Evolutionary conservation across 2,888 invertebrate species (phyloP), one percentile per base, ranked within the genome.

Genomic region (Axea sp.): DNA sequence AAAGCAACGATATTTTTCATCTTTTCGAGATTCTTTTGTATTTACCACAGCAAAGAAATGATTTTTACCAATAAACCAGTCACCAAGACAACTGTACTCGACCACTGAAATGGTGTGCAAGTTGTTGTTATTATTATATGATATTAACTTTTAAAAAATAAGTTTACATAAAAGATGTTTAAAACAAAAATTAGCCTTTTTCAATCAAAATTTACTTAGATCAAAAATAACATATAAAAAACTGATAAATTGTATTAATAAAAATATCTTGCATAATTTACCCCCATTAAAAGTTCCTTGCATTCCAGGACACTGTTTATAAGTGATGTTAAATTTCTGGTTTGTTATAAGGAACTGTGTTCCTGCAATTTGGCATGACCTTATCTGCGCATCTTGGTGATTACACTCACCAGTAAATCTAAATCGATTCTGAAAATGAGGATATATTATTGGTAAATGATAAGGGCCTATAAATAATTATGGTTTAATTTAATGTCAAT

Each of bases 31-130:
- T 87, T 98, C 97, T 82, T 97, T 97, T 0, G 97, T 96, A 84
- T 98, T 98, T 3, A 96, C 96, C n/a, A 98, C 96, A 55, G 97
- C 98, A 88, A 98, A 97, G 87, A 94, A 98, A 83, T 97, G 97
- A 88, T 98, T 97, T 84, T 97, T 97, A 7, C 94, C 96, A 15
- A 96, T 93, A 88, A 97, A 96, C 97, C 97, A 97, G 89, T 97
- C 96, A 0, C 97, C 97, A 71, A 97, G 89, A 83, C 97, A 97
- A 87, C 95, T 96, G 87, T 94, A 97, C 87, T 97, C 96, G 3
- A 96, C 96, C 71, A 94, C 94, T 89, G 77, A 22, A 78, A 79
- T n/a, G n/a, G n/a, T n/a, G n/a, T n/a, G n/a, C n/a, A n/a, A n/a
- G n/a, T n/a, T n/a, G n/a, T n/a, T n/a, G n/a, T n/a, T n/a, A n/a